A percentile compares a stretch with the other conserved stretches of the same genome.
These are phyloP conservation scores for Aegithalos caudatus DNA, from an alignment of 2,113 vertebrate species.

Conservation along the genomic window DNA sequence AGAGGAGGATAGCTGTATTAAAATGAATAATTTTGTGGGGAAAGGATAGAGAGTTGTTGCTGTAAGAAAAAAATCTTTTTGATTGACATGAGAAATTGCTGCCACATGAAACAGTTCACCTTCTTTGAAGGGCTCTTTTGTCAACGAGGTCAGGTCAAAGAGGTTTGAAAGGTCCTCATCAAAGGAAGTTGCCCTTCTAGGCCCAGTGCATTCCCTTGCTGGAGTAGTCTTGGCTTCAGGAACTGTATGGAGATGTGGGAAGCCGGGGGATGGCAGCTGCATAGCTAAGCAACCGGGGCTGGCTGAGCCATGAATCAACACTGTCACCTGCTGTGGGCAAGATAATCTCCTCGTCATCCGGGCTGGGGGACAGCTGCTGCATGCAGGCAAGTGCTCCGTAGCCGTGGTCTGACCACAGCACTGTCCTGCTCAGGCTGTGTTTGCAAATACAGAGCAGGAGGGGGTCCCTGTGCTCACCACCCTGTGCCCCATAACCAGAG, in stretches of 20 bases:
- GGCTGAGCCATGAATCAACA: conserved; percentile 51
- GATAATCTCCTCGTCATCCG: neutral
- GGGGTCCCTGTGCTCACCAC: neutral
- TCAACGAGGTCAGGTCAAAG: conserved; percentile 68
- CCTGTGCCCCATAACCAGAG: rapidly evolving
- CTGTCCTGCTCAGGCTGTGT: neutral
- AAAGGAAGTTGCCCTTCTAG: conserved; percentile 62
- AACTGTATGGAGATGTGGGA: conserved; percentile 50
- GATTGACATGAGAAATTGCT: conserved; percentile 71
- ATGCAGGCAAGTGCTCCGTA: rapidly evolving
- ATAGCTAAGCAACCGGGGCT: conserved; percentile 31
- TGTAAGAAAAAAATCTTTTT: conserved; percentile 62
- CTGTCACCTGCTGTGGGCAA: conserved; percentile 61
- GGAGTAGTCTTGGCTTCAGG: conserved; percentile 49
- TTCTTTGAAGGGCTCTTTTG: conserved; percentile 70
- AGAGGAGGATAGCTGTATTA: conserved; percentile 38
- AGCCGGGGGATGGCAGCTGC: conserved; percentile 39
- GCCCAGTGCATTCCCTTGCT: conserved; percentile 52
- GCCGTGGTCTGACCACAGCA: rapidly evolving
- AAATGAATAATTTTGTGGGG: conserved; percentile 62
- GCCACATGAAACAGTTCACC: conserved; percentile 67
- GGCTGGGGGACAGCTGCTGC: neutral
- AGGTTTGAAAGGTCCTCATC: conserved; percentile 69
- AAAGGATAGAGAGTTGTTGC: conserved; percentile 52
- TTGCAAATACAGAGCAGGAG: neutral